Evolutionary conservation across 2,888 invertebrate genomes (phyloP).

Genomic region (Mayetiola destructor): DNA sequence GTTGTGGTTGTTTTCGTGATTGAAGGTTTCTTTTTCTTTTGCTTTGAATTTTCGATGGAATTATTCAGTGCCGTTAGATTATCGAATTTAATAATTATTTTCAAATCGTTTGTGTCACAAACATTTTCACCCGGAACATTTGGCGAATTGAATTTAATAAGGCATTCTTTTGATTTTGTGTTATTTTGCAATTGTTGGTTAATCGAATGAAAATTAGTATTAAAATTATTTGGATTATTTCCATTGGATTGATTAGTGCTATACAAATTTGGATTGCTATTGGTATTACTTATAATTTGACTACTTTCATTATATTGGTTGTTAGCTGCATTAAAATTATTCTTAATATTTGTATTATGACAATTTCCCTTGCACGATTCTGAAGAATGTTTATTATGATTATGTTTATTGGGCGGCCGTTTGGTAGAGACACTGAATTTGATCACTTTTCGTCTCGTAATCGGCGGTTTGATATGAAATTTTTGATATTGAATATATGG

Average conservation of each 20-base stretch:
- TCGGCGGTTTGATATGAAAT: neutral
- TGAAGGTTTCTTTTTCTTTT: neutral
- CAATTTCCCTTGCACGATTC: neutral
- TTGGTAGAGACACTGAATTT: neutral
- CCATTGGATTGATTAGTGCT: too few species aligned
- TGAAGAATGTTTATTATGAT: neutral
- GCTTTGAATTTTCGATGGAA: neutral
- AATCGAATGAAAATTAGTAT: neutral
- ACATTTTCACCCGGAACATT: neutral
- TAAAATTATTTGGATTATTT: neutral
- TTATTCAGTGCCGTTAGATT: neutral
- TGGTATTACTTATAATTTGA: neutral
- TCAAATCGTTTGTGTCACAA: neutral
- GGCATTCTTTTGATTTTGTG: neutral
- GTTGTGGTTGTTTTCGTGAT: neutral
- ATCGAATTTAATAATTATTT: neutral
- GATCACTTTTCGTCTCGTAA: neutral
- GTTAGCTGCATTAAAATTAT: too few species aligned
- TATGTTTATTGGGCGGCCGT: neutral
- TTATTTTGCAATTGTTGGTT: neutral
- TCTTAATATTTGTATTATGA: neutral
- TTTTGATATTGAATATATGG: neutral
- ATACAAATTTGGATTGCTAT: too few species aligned
- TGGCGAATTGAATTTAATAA: neutral
- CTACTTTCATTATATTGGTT: conserved; percentile 9